Evolutionary conservation across 2,888 invertebrate species (phyloP), one percentile per base, ranked within the genome.

Genomic region (Callinectes sapidus): DNA sequence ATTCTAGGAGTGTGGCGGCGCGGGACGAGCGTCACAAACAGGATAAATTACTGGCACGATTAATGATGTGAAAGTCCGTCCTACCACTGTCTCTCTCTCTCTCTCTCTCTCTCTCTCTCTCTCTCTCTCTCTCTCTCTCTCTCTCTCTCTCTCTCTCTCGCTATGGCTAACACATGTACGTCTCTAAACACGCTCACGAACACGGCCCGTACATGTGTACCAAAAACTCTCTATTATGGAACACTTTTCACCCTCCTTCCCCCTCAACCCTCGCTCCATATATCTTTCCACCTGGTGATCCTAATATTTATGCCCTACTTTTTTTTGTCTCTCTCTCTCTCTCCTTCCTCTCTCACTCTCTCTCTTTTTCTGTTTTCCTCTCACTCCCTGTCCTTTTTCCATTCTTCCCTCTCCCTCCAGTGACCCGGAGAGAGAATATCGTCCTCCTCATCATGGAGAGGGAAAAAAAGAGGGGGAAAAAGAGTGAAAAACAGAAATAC

Each of bases 401-500:
- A 28, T 61, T 54, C 54, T 8, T 61, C 61, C 35, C 35, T 89
- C 88, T 16, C 55, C 39, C 61, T 89, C 55, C 32, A 86, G 8
- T 71, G 71, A 87, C 87, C 48, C 48, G 35, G 54, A 54, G 28
- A 86, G 86, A 86, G 86, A 48, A 39, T 28, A 90, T 48, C 85
- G 86, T 91, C 87, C 39, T 91, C 23, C 91, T 55, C 86, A 61
- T 91, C 86, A 91, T 54, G 87, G n/a, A 91, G 32, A 42, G 14
- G 39, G 55, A 87, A 87, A n/a, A 66, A 18, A 35, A 2, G 42
- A 6, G 42, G 10, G 10, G 14, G 28, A 86, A 87, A 87, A 35
- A 66, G 35, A 35, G 16, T 1, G 16, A 86, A 87, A 87, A 85
- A 86, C 39, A 55, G 18, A 91, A 86, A 87, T 87, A 87, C 39